These are phyloP conservation scores for Chesias legatella DNA, from an alignment of 2,888 invertebrate species.

Conservation along the genomic window DNA sequence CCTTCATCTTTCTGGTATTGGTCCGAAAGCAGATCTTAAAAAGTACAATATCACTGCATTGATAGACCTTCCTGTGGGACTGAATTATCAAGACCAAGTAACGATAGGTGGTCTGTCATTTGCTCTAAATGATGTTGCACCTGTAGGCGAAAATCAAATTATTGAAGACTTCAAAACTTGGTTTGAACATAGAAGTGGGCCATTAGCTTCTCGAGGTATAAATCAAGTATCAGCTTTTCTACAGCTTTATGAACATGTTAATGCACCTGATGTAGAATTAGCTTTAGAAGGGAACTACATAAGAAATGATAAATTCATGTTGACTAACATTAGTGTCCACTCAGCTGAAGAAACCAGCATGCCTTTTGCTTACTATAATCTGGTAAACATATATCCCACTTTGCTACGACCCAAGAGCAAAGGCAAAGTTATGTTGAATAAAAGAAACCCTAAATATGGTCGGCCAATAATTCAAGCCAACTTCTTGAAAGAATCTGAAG, in stretches of 20 bases:
- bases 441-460: conserved; percentile 71
- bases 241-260: conserved; percentile 65
- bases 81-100: conserved; percentile 72
- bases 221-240: conserved; percentile 70
- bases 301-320: conserved; percentile 71
- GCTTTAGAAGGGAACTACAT: conserved; percentile 68
- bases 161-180: conserved; percentile 70
- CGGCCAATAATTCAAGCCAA: conserved; percentile 70
- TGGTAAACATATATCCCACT: conserved; percentile 66
- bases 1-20: conserved; percentile 68
- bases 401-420: conserved; percentile 67
- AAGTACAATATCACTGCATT: conserved; percentile 59
- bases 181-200: conserved; percentile 65
- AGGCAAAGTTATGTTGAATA: conserved; percentile 66
- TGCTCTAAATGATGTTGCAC: conserved; percentile 52
- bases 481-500: conserved; percentile 67
- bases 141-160: conserved; percentile 54
- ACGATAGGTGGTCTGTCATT: conserved; percentile 69
- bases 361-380: conserved; percentile 69
- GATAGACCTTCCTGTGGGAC: conserved; percentile 63
- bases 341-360: conserved; percentile 62
- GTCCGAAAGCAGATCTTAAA: conserved; percentile 57
- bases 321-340: conserved; percentile 66
- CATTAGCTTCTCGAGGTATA: conserved; percentile 68
- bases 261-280: conserved; percentile 68